phyloP scores from a whole-genome alignment of 2,797 vertebrate species.

The Otolemur crassicaudatus region DNA sequence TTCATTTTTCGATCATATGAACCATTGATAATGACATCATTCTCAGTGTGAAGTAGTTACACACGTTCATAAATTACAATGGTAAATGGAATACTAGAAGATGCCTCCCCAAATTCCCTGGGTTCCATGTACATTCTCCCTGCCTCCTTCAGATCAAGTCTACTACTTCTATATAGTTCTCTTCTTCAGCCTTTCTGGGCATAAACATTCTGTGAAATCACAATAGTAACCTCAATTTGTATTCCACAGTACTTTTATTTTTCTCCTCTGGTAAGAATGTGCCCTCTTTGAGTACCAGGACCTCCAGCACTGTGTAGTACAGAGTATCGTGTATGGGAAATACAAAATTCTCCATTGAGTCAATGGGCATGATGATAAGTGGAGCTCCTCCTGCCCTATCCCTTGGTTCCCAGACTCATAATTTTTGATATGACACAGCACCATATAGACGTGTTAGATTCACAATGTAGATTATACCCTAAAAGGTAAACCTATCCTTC shows the following conservation, averaged over 20 bases:
- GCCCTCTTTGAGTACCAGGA: background rate
- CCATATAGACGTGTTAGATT: background rate
- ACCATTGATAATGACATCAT: background rate
- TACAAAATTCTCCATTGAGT: background rate
- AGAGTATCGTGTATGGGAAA: background rate
- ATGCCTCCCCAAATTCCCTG: background rate
- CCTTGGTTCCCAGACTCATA: background rate
- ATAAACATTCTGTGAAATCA: background rate
- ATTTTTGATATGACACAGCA: background rate
- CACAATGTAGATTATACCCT: background rate
- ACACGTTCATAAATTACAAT: background rate
- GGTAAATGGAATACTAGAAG: background rate
- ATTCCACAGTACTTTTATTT: background rate
- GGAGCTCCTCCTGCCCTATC: background rate
- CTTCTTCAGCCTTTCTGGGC: background rate
- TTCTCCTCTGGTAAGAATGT: background rate
- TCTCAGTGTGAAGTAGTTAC: background rate
- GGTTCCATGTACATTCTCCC: background rate
- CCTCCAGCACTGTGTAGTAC: too few relatives aligned
- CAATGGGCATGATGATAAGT: background rate
- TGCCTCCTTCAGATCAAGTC: background rate
- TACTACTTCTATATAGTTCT: background rate
- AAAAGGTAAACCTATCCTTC: background rate
- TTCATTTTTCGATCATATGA: background rate
- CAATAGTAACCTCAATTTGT: background rate